Base-by-base conservation (phyloP, 2,113 vertebrate species). In the Muscicapa adusta region DNA sequence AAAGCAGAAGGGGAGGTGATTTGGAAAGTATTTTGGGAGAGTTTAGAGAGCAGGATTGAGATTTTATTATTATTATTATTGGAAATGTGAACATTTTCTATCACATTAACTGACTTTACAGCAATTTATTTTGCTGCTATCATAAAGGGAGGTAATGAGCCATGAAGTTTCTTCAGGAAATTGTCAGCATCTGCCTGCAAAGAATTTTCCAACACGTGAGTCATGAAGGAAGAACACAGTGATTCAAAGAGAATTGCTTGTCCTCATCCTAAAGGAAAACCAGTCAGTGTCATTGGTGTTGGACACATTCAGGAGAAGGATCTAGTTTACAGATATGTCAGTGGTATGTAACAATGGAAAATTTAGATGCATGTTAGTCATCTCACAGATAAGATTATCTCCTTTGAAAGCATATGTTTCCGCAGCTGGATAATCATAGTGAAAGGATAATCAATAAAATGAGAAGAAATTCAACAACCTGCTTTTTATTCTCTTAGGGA, bases 131-230 rank as follows among this genome's bases (percentile, higher is more conserved):
- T 97, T 89, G 90, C 92, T 94, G 81, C 88, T 96, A 63, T 93
- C 89, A 91, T 96, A 97, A 97, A 96, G 81, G 93, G 89, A 96
- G 88, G 65, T 96, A 96, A 97, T 97, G 96, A 97, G 95, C 96
- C 97, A 93, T 96, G 83, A 95, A 97, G 93, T 89, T 96, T 96
- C 96, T 96, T 96, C 71, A 85, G 95, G 97, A 97, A 95, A 96
- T 93, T 95, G 93, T 96, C 96, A 94, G 65, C 66, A 86, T 97
- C 94, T 94, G 93, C 86, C 95, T 91, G 87, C 92, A 92, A 94
- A 86, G 82, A 96, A 88, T 92, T 89, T 87, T 97, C 95, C 94
- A 42, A 92, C 86, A 92, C 56, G 88, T 96, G 92, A 96, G 93
- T 73, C 77, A 89, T 36, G 88, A 94, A 93, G 76, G 70, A 88